phyloP scores from a whole-genome alignment of 1,140 invertebrate genomes.

The Platyscapa corneri region DNA sequence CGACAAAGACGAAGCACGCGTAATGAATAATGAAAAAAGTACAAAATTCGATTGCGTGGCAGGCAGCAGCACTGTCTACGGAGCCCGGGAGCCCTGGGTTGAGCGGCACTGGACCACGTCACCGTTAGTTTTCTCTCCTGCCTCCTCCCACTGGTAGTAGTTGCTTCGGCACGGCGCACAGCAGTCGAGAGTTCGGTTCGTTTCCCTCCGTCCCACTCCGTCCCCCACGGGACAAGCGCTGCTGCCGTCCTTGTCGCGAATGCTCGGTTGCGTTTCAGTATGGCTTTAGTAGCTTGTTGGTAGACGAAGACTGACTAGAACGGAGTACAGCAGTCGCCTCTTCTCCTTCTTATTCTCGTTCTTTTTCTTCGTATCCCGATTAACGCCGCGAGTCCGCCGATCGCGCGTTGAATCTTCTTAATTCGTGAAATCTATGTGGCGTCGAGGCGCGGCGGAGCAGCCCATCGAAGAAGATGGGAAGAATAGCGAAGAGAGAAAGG shows the following conservation, averaged over 20 bases:
- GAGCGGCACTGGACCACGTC: conserved; percentile 66
- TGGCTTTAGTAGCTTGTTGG: neutral
- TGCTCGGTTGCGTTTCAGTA: neutral
- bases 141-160: conserved; percentile 27
- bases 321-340: neutral
- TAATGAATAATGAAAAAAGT: conserved; percentile 28
- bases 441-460: neutral
- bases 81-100: conserved; percentile 57
- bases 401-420: neutral
- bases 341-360: neutral
- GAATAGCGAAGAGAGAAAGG: neutral
- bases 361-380: neutral
- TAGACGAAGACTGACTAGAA: neutral
- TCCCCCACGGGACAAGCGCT: neutral
- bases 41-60: conserved; percentile 46
- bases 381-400: neutral
- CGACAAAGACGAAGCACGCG: neutral
- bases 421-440: conserved; percentile 26
- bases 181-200: conserved; percentile 21
- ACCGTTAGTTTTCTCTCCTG: conserved; percentile 66
- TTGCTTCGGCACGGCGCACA: neutral
- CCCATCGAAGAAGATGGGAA: no score
- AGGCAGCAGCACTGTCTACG: conserved; percentile 12
- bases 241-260: conserved; percentile 22
- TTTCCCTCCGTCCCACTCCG: conserved; percentile 36